Conservation (phyloP, 2,113 vertebrate genomes). For the Calyptomena viridis region DNA sequence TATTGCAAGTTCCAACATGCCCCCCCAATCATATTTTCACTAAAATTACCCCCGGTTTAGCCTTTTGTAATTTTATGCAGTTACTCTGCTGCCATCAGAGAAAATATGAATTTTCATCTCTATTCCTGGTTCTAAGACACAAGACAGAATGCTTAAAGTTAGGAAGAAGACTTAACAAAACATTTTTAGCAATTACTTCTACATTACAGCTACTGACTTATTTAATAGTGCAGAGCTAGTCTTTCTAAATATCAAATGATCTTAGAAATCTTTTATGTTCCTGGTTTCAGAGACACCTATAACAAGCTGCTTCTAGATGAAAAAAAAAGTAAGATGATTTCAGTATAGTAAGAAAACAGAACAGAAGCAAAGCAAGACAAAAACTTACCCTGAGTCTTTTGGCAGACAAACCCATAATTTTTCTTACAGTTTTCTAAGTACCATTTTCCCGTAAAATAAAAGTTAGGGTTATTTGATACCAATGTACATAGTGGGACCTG, state of each 20-base stretch:
- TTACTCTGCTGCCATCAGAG: background rate
- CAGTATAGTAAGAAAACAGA: background rate
- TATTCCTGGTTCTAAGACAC: background rate
- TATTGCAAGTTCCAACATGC: background rate
- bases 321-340: background rate
- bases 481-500: slow-evolving; percentile 79
- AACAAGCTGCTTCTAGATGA: background rate
- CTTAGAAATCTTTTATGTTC: background rate
- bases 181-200: background rate
- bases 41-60: background rate
- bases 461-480: slow-evolving; percentile 87
- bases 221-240: background rate
- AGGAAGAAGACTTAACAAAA: background rate
- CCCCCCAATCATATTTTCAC: background rate
- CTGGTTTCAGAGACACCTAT: background rate
- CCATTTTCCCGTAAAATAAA: slow-evolving; percentile 91
- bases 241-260: background rate
- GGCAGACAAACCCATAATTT: slow-evolving; percentile 89
- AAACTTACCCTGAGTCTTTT: slow-evolving; percentile 85
- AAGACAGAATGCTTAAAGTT: background rate
- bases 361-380: background rate
- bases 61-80: background rate
- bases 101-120: background rate
- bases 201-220: background rate
- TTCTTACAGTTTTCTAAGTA: slow-evolving; percentile 86